A percentile compares a stretch with the other conserved stretches of the same genome.
phyloP scores from a whole-genome alignment of 2,797 vertebrate genomes.

The Sphenopsis melanotis region DNA sequence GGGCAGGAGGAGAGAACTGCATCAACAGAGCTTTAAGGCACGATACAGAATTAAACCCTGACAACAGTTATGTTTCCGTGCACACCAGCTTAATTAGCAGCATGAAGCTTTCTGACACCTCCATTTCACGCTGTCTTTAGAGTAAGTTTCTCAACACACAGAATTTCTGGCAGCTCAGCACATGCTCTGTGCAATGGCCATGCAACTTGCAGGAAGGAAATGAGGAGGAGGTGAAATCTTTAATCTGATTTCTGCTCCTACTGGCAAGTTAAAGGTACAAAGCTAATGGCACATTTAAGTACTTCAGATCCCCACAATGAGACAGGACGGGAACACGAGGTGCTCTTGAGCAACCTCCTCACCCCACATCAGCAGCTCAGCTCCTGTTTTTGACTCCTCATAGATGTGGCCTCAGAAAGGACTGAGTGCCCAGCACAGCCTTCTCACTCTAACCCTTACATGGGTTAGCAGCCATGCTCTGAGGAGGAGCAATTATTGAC shows the following conservation, averaged over 20 bases:
- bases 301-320: not conserved
- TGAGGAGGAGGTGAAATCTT: constrained; percentile 8
- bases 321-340: not conserved
- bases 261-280: not conserved
- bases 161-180: constrained; percentile 33
- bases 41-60: not conserved
- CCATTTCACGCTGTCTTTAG: constrained; percentile 47
- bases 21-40: not conserved
- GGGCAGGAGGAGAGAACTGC: not conserved
- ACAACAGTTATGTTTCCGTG: constrained; percentile 5
- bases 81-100: constrained; percentile 44
- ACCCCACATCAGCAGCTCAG: not conserved
- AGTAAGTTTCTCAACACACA: not conserved
- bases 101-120: constrained; percentile 49
- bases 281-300: not conserved
- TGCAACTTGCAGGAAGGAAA: not conserved
- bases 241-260: constrained; percentile 19
- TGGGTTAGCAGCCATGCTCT: not conserved
- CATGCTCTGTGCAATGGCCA: not conserved
- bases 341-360: not conserved
- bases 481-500: not conserved
- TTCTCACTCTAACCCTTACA: not conserved
- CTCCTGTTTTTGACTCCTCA: not conserved
- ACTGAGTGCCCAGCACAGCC: not conserved
- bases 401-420: fast-evolving